Base-by-base conservation (phyloP, 2,113 vertebrate genomes). In the Podarcis raffonei region DNA sequence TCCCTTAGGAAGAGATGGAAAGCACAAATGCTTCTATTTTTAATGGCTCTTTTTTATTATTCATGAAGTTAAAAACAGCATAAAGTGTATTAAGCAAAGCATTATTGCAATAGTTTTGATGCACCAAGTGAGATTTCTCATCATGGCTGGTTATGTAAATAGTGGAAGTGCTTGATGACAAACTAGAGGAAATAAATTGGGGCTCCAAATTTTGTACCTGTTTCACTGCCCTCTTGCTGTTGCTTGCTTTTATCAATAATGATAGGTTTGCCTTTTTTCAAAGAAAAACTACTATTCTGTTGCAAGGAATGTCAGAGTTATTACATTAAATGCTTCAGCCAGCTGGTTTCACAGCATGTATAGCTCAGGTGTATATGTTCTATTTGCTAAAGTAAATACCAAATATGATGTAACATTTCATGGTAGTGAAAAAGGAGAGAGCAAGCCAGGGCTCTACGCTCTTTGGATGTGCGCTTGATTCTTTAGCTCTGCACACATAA, bases 11-110 rank as follows among this genome's bases (percentile, higher is more conserved):
- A 57, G 7, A 1, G 53, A 65, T 83, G 82, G 32, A 57, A 77
- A 81, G 59, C 83, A n/a, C 48, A 89, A 88, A 66, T 89, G 75
- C 42, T 92, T 88, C 92, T 85, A 32, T 92, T 83, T 90, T 92
- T 90, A 72, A 6, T 62, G 59, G 80, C 91, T 88, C 83, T 53
- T 15, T 42, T 53, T 12, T 42, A 30, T 53, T 83, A 5, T 57
- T 25, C 75, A 72, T 85, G 16, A 2, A 78, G 74, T 62, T 72
- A 69, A 84, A 85, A 42, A 87, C 68, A 75, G 84, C 88, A 84
- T 80, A 82, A 84, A 53, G 76, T 87, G 83, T 89, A 48, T 2
- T 1, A 25, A 74, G 82, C 85, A 81, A 89, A 91, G 72, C 20
- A 0, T 89, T 88, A 69, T 90, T 82, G 85, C 89, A 76, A 23